A percentile compares a stretch with the other conserved stretches of the same genome.
Conservation (phyloP, 2,888 invertebrate species). For the Tachina grossa region DNA sequence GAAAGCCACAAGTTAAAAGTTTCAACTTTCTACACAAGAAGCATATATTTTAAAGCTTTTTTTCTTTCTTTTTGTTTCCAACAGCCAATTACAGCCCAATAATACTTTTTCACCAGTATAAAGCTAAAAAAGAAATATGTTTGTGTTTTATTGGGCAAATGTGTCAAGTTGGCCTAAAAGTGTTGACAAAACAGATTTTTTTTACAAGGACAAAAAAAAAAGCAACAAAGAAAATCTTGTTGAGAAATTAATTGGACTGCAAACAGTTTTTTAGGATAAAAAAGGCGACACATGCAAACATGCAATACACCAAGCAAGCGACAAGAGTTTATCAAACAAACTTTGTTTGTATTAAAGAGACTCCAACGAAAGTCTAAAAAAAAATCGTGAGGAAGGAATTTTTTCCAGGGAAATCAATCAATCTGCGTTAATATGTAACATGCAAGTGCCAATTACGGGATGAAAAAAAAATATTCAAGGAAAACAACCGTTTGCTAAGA, state of each 20-base stretch:
- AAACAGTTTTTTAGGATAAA: conserved; percentile 29
- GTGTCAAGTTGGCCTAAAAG: conserved; percentile 49
- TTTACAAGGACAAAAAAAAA: background rate
- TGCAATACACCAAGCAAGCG: background rate
- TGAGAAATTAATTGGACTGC: conserved; percentile 60
- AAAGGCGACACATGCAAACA: background rate
- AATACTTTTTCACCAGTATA: background rate
- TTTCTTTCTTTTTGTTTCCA: background rate
- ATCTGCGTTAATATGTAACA: background rate
- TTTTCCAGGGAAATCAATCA: conserved; percentile 50
- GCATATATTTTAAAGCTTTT: too few species aligned
- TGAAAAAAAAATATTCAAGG: background rate
- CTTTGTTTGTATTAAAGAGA: conserved; percentile 14
- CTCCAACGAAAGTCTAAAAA: background rate
- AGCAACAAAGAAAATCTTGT: conserved; percentile 33
- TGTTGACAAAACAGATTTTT: conserved; percentile 31
- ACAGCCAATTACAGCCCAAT: conserved; percentile 9
- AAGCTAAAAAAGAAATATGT: background rate
- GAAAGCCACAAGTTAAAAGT: too few species aligned
- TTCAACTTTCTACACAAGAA: too few species aligned
- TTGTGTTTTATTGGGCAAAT: conserved; percentile 20
- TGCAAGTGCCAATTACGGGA: background rate
- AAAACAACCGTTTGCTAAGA: background rate
- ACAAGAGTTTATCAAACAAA: background rate
- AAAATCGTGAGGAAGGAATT: background rate